Evolutionary conservation across 2,797 vertebrate genomes (phyloP).

Genomic region (Diplodus puntazzo): DNA sequence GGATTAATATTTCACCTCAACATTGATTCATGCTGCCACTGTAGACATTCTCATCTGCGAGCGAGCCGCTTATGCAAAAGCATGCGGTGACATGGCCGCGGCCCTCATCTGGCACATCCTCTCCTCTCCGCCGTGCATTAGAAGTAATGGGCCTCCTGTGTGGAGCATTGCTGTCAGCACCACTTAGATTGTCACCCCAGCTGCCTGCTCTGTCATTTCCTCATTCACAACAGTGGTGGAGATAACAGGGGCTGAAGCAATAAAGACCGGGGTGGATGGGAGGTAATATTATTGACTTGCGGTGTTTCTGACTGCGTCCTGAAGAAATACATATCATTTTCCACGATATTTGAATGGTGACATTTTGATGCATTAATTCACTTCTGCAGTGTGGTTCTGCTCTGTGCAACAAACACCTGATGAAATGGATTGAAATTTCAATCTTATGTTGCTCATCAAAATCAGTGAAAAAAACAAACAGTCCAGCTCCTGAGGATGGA

Average conservation of each 20-base stretch:
- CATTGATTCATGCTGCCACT: constrained; percentile 79
- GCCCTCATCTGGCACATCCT: constrained; percentile 55
- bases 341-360: constrained; percentile 44
- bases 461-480: neutral
- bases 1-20: constrained; percentile 86
- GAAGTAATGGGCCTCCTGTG: constrained; percentile 53
- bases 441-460: constrained; percentile 21
- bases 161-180: constrained; percentile 38
- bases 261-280: constrained; percentile 41
- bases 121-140: constrained; percentile 50
- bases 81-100: constrained; percentile 42
- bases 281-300: constrained; percentile 51
- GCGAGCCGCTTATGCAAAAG: constrained; percentile 64
- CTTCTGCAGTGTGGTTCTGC: constrained; percentile 14
- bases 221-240: constrained; percentile 42
- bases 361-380: constrained; percentile 31
- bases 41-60: constrained; percentile 72
- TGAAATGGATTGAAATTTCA: constrained; percentile 49
- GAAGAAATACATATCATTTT: constrained; percentile 37
- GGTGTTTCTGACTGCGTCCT: constrained; percentile 41
- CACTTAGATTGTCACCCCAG: constrained; percentile 44
- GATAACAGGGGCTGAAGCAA: constrained; percentile 12
- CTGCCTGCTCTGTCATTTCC: constrained; percentile 49
- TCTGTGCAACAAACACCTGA: constrained; percentile 31
- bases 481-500: neutral